Conservation (phyloP, 2,888 invertebrate species). For the Latrodectus elegans region DNA sequence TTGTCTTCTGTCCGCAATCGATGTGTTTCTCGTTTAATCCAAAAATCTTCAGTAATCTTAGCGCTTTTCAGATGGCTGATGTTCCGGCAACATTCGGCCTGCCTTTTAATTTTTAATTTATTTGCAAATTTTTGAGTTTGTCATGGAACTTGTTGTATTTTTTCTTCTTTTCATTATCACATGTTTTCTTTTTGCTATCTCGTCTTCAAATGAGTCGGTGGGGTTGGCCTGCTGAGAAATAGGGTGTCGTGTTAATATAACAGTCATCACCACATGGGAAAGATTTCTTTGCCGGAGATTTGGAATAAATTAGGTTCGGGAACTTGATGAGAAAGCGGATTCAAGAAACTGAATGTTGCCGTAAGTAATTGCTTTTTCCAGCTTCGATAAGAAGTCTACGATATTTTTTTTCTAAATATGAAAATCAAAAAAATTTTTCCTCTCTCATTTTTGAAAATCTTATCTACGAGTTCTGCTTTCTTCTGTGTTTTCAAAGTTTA, state of each 20-base stretch:
- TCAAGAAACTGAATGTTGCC: slow-evolving; percentile 40
- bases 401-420: too few species aligned
- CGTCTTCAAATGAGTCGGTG: not conserved
- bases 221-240: slow-evolving; percentile 2
- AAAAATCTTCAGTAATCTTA: slow-evolving; percentile 47
- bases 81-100: slow-evolving; percentile 45
- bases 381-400: not conserved
- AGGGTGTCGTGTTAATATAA: slow-evolving; percentile 52
- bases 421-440: too few species aligned
- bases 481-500: too few species aligned
- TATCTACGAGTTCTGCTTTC: too few species aligned
- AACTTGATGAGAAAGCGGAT: slow-evolving; percentile 47
- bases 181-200: not conserved
- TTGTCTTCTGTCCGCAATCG: slow-evolving; percentile 42
- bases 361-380: slow-evolving; percentile 61
- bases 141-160: slow-evolving; percentile 61
- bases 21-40: slow-evolving; percentile 43
- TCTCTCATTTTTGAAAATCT: too few species aligned
- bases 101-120: slow-evolving; percentile 68
- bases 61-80: slow-evolving; percentile 39
- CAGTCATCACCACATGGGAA: slow-evolving; percentile 53
- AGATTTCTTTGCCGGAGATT: slow-evolving; percentile 42
- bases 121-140: slow-evolving; percentile 68
- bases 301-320: slow-evolving; percentile 56
- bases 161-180: slow-evolving; percentile 17